Percentiles rank a stretch among this genome's conserved stretches.
Evolutionary conservation across 2,888 invertebrate species (phyloP).

Genomic region (Endotricha flammealis): DNA sequence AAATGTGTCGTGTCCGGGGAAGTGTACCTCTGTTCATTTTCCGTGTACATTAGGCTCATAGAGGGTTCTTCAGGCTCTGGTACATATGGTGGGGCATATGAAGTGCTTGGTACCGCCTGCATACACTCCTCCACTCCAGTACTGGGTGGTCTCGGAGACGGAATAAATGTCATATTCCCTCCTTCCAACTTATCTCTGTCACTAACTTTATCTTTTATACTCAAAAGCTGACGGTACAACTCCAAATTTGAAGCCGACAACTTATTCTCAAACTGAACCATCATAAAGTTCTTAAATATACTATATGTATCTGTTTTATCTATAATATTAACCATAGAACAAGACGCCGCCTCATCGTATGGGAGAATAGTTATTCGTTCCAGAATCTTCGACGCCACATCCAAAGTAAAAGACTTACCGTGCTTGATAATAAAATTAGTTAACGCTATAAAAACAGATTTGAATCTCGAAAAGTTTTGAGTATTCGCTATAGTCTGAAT

Average conservation of each 20-base stretch:
- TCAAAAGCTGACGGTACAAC: conserved; percentile 29
- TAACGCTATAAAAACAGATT: conserved; percentile 46
- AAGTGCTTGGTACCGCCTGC: too few species aligned
- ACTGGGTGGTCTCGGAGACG: too few species aligned
- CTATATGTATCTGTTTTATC: conserved; percentile 34
- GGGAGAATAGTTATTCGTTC: conserved; percentile 57
- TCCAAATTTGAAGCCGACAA: conserved; percentile 24
- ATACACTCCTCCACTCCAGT: too few species aligned
- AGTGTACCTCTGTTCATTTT: conserved; percentile 28
- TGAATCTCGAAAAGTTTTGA: conserved; percentile 61
- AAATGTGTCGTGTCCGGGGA: conserved; percentile 56
- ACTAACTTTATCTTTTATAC: conserved; percentile 17
- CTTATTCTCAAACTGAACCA: conserved; percentile 38
- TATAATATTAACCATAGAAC: conserved; percentile 41
- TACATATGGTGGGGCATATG: too few species aligned
- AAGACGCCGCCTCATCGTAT: conserved; percentile 35
- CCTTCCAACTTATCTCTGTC: too few species aligned
- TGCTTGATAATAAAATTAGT: conserved; percentile 38
- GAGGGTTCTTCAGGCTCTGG: conserved; percentile 12
- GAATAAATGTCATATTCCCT: too few species aligned
- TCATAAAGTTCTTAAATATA: conserved; percentile 39
- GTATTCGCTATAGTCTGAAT: conserved; percentile 47
- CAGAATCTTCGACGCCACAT: conserved; percentile 40
- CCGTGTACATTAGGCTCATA: conserved; percentile 8
- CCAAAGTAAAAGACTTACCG: conserved; percentile 30